Evolutionary conservation across 2,888 invertebrate species (phyloP).

Genomic region (Cantharis nigra): DNA sequence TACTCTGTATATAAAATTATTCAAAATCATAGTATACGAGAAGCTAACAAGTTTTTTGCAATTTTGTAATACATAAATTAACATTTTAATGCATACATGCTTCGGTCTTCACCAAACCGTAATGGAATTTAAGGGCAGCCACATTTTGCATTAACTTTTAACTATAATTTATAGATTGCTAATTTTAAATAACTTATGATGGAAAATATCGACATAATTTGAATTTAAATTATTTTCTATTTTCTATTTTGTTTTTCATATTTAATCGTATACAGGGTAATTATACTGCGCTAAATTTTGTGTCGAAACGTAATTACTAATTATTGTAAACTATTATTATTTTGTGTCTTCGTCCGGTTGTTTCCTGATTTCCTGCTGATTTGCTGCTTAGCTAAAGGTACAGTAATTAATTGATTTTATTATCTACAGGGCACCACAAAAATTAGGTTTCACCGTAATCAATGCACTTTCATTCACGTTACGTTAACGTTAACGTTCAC

Average conservation of each 20-base stretch:
- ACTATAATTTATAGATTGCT: background rate
- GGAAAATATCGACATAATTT: background rate
- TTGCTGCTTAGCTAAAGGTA: constrained; percentile 37
- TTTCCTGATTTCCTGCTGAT: constrained; percentile 29
- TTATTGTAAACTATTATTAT: constrained; percentile 8
- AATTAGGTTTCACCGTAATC: background rate
- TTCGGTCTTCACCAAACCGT: background rate
- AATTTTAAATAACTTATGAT: background rate
- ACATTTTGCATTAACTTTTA: background rate
- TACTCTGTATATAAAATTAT: background rate
- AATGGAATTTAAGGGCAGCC: background rate
- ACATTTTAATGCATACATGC: constrained; percentile 2
- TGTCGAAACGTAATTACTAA: background rate
- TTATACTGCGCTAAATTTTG: background rate
- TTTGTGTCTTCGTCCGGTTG: constrained; percentile 24
- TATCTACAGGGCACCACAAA: background rate
- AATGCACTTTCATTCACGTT: background rate
- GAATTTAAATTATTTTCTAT: background rate
- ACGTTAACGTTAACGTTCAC: background rate
- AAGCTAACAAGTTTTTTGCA: background rate
- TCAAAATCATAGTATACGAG: background rate
- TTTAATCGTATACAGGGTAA: constrained; percentile 1
- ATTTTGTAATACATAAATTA: background rate
- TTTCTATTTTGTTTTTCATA: background rate
- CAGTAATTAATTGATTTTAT: constrained; percentile 12